These are phyloP conservation scores for Griposia aprilina DNA, from an alignment of 2,888 invertebrate species.

Conservation along the genomic window DNA sequence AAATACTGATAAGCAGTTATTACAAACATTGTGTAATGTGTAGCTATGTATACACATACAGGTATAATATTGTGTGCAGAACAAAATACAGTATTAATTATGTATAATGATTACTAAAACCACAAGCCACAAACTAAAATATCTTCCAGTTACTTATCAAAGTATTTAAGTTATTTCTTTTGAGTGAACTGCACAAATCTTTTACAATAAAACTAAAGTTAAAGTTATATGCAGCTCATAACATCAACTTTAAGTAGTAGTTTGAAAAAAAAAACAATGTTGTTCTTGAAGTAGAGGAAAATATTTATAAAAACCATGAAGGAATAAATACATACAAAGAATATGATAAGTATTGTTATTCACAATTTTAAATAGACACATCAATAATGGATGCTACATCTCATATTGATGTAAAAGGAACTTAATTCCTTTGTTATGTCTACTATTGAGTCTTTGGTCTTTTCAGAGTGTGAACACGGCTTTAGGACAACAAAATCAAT, in stretches of 20 bases:
- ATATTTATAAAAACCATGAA: constrained; percentile 19
- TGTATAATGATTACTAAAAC: constrained; percentile 36
- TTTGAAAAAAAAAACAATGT: constrained; percentile 13
- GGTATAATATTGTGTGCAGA: constrained; percentile 7
- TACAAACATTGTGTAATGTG: constrained; percentile 37
- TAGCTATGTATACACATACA: neutral
- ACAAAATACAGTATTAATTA: constrained; percentile 16
- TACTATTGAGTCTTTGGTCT: too few species aligned
- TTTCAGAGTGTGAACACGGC: constrained; percentile 22
- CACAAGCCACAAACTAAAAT: constrained; percentile 43
- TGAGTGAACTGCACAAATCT: neutral
- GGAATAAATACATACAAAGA: constrained; percentile 14
- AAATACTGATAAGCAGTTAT: constrained; percentile 36
- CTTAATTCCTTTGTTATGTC: constrained; percentile 25
- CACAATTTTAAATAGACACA: constrained; percentile 10
- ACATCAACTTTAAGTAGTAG: neutral
- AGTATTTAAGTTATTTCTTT: neutral
- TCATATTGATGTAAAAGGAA: constrained; percentile 18
- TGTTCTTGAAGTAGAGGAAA: constrained; percentile 15
- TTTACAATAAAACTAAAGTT: neutral
- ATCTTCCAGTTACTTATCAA: constrained; percentile 12
- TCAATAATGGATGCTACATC: constrained; percentile 38
- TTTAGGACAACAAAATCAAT: constrained; percentile 42
- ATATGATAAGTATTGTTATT: constrained; percentile 20
- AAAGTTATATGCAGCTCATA: neutral